Evolutionary conservation across 2,797 vertebrate genomes (phyloP).

Genomic region (Neosalanx taihuensis): DNA sequence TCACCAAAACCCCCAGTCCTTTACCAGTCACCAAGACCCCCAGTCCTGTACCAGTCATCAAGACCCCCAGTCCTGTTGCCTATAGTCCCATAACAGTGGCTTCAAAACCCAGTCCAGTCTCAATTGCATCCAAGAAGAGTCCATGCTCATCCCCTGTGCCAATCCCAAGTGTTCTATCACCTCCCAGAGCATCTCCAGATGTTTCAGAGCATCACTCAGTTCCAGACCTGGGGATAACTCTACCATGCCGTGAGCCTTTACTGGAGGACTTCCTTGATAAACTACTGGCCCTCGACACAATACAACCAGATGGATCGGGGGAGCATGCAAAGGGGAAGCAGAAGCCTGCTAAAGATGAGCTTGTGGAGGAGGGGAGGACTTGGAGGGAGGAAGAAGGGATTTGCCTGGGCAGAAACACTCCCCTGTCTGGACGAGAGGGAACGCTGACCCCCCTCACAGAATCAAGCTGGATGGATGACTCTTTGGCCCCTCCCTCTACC

Average conservation of each 20-base stretch:
- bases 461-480: slow-evolving; percentile 72
- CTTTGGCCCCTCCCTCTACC: slow-evolving; percentile 60
- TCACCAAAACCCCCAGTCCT: neutral
- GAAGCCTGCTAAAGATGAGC: slow-evolving; percentile 45
- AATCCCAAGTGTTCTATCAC: too few species aligned
- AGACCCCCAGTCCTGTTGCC: slow-evolving; percentile 31
- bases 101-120: slow-evolving; percentile 18
- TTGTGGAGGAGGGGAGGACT: slow-evolving; percentile 41
- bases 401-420: slow-evolving; percentile 43
- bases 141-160: slow-evolving; percentile 6
- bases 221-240: slow-evolving; percentile 43
- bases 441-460: slow-evolving; percentile 69
- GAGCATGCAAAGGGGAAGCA: slow-evolving; percentile 39
- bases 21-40: slow-evolving; percentile 10
- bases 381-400: slow-evolving; percentile 64
- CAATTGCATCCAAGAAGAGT: slow-evolving; percentile 20
- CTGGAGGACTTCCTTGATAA: slow-evolving; percentile 62
- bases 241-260: slow-evolving; percentile 56
- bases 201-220: neutral
- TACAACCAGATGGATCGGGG: slow-evolving; percentile 7
- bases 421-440: slow-evolving; percentile 41
- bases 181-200: neutral
- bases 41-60: slow-evolving; percentile 14
- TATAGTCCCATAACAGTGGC: slow-evolving; percentile 17
- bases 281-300: slow-evolving; percentile 55